Evolutionary conservation across 1,140 invertebrate genomes (phyloP).

Genomic region (Listronotus oregonensis): DNA sequence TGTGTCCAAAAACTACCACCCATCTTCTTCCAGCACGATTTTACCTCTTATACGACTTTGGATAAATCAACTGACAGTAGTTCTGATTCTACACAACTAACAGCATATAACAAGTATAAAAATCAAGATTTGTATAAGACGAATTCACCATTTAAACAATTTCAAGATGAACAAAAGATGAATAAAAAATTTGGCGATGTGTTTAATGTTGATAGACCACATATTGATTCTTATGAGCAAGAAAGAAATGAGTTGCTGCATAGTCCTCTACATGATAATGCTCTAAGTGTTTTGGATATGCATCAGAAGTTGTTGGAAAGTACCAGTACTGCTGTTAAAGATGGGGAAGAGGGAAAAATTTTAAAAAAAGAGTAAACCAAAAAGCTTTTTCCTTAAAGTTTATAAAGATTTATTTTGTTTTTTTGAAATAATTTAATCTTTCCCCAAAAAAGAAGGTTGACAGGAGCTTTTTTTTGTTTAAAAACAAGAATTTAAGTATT

Average conservation of each 20-base stretch:
- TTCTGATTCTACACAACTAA: slow-evolving; percentile 47
- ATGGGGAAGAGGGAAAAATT: too few relatives aligned
- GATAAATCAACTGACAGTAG: slow-evolving; percentile 42
- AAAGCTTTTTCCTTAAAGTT: too few relatives aligned
- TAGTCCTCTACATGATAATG: slow-evolving; percentile 36
- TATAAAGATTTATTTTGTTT: too few relatives aligned
- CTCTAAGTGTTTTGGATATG: slow-evolving; percentile 35
- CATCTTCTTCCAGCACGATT: slow-evolving; percentile 7
- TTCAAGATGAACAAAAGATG: slow-evolving; percentile 1
- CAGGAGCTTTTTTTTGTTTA: too few relatives aligned
- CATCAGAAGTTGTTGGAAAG: slow-evolving; percentile 35
- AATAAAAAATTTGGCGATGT: background rate
- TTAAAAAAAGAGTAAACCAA: too few relatives aligned
- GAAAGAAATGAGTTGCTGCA: slow-evolving; percentile 28
- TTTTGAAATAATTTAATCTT: too few relatives aligned
- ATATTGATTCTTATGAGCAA: slow-evolving; percentile 4
- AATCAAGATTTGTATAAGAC: background rate
- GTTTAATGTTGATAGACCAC: background rate
- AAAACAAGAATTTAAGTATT: too few relatives aligned
- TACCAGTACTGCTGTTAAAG: slow-evolving; percentile 3
- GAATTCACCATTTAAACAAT: background rate
- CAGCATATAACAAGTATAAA: slow-evolving; percentile 37
- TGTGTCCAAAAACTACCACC: slow-evolving; percentile 5
- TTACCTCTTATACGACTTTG: slow-evolving; percentile 21
- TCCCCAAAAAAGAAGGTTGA: too few relatives aligned